phyloP scores from a whole-genome alignment of 2,113 vertebrate species.

The Cyprinodon variegatus region DNA sequence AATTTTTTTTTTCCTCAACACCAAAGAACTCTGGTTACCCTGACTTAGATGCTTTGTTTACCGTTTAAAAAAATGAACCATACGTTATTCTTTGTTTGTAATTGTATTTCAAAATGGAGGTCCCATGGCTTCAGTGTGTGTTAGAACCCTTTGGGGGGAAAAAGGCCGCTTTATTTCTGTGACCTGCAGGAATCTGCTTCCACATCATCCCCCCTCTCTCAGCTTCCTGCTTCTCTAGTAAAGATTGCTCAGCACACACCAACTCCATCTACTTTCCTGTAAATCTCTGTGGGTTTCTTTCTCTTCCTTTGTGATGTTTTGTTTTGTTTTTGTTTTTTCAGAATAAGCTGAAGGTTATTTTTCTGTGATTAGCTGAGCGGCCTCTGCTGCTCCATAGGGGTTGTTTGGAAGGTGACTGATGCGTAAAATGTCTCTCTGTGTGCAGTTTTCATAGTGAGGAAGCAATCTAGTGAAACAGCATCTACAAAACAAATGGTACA shows the following conservation, averaged over 20 bases:
- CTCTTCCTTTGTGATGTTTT: slow-evolving; percentile 1
- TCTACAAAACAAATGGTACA: not conserved
- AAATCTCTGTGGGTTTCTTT: not conserved
- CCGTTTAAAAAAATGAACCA: not conserved
- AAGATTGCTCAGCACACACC: slow-evolving; percentile 22
- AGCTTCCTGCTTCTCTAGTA: slow-evolving; percentile 20
- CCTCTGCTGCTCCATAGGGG: not conserved
- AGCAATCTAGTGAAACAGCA: not conserved
- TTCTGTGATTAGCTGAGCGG: not conserved
- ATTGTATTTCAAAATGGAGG: slow-evolving; percentile 4
- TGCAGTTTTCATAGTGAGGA: not conserved
- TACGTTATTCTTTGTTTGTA: slow-evolving; percentile 1
- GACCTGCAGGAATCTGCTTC: slow-evolving; percentile 17
- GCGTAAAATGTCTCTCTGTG: not conserved
- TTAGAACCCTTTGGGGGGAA: slow-evolving; percentile 31
- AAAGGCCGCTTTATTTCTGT: slow-evolving; percentile 23
- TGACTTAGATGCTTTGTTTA: not conserved
- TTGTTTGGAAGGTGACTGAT: not conserved
- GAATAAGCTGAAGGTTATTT: slow-evolving; percentile 3
- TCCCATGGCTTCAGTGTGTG: slow-evolving; percentile 22
- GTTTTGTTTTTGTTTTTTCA: slow-evolving; percentile 5
- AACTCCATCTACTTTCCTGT: slow-evolving; percentile 10
- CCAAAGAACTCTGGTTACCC: too few species aligned
- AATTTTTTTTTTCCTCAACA: too few species aligned
- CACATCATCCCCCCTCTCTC: slow-evolving; percentile 16